These are phyloP conservation scores for Carduelis carduelis DNA, from an alignment of 2,797 vertebrate genomes.

Conservation along the genomic window DNA sequence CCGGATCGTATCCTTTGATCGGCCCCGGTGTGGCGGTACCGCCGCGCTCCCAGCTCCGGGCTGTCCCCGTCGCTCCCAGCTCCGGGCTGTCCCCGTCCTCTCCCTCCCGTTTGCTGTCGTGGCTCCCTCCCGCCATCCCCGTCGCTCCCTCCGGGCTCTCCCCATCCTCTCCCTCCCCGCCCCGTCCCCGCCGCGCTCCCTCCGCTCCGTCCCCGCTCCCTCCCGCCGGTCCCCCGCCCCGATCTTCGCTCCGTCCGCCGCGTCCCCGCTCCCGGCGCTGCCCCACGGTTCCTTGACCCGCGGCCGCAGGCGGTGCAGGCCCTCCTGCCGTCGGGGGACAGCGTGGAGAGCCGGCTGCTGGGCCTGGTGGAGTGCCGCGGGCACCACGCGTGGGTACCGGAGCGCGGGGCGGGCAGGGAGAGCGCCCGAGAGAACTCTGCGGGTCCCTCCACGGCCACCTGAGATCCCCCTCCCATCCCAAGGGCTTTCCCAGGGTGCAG, in stretches of 20 bases:
- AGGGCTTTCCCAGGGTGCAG: background rate
- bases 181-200: background rate
- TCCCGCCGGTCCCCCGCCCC: background rate
- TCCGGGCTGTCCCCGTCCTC: no score
- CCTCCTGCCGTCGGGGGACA: slow-evolving; percentile 67
- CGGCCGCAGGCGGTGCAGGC: slow-evolving; percentile 85
- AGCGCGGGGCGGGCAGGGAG: background rate
- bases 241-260: background rate
- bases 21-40: background rate
- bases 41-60: background rate
- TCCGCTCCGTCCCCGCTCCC: background rate
- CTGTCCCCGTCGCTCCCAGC: no score
- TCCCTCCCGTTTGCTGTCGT: background rate
- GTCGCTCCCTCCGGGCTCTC: background rate
- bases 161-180: background rate
- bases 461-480: rapidly evolving
- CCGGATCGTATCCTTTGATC: slow-evolving; percentile 85
- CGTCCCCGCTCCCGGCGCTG: background rate
- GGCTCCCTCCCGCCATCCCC: background rate
- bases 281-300: slow-evolving; percentile 73
- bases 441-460: background rate
- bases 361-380: slow-evolving; percentile 82
- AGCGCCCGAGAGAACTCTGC: rapidly evolving
- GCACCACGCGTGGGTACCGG: slow-evolving; percentile 78
- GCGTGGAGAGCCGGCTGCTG: slow-evolving; percentile 84